A percentile compares a stretch with the other conserved stretches of the same genome.
Evolutionary conservation across 2,888 invertebrate species (phyloP).

Genomic region (Amblyteles armatorius): DNA sequence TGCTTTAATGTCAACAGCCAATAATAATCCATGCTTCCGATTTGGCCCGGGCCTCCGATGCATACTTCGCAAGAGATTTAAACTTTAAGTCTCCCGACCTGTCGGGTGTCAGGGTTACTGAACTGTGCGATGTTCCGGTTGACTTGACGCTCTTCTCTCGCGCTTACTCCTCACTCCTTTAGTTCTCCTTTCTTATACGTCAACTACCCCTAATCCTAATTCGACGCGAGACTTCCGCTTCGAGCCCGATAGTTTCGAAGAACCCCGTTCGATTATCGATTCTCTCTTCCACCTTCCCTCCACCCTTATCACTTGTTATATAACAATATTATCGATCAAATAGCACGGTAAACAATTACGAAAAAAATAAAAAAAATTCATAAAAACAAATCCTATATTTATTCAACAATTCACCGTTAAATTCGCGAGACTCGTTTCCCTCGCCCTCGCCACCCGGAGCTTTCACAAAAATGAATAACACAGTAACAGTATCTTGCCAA

Average conservation of each 20-base stretch:
- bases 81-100: conserved; percentile 77
- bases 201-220: conserved; percentile 64
- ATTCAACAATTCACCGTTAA: too few relatives aligned
- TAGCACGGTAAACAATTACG: too few relatives aligned
- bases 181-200: conserved; percentile 53
- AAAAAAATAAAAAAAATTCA: background rate
- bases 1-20: background rate
- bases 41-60: conserved; percentile 42
- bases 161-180: conserved; percentile 38
- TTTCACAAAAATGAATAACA: conserved; percentile 15
- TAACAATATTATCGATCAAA: too few relatives aligned
- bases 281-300: conserved; percentile 4
- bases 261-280: conserved; percentile 55
- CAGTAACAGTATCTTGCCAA: conserved; percentile 2
- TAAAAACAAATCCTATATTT: background rate
- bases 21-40: conserved; percentile 43
- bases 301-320: background rate
- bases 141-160: conserved; percentile 63
- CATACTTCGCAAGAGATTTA: conserved; percentile 66
- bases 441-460: too few relatives aligned
- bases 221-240: conserved; percentile 57
- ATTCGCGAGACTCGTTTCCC: too few relatives aligned
- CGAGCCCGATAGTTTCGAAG: conserved; percentile 46
- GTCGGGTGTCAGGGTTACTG: conserved; percentile 65
- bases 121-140: conserved; percentile 64